Conservation (phyloP, 2,888 invertebrate genomes). For the Drosophila emarginata region DNA sequence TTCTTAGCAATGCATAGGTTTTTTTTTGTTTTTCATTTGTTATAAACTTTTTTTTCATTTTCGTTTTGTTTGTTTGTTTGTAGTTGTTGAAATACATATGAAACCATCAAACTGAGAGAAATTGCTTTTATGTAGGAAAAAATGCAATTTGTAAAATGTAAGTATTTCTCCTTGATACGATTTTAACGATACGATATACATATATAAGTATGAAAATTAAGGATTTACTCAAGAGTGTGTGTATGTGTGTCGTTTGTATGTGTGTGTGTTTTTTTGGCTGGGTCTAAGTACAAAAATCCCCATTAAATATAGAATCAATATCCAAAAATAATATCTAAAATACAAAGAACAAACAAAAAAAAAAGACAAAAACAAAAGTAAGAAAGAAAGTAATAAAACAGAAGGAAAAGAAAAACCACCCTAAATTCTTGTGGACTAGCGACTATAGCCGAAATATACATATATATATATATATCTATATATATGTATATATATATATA, state of each 20-base stretch:
- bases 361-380: slow-evolving; percentile 16
- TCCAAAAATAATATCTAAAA: not conserved
- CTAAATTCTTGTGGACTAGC: slow-evolving; percentile 54
- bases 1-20: slow-evolving; percentile 56
- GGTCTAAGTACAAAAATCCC: slow-evolving; percentile 51
- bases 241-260: slow-evolving; percentile 10
- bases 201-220: slow-evolving; percentile 56
- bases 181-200: slow-evolving; percentile 11
- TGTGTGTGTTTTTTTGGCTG: slow-evolving; percentile 32
- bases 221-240: slow-evolving; percentile 34
- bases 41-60: slow-evolving; percentile 39
- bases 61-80: slow-evolving; percentile 32
- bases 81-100: slow-evolving; percentile 65
- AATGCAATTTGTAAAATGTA: slow-evolving; percentile 73
- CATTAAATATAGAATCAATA: slow-evolving; percentile 11
- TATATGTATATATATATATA: slow-evolving; percentile 21
- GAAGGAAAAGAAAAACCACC: slow-evolving; percentile 22
- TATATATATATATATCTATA: slow-evolving; percentile 25
- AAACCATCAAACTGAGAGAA: slow-evolving; percentile 80
- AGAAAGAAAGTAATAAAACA: slow-evolving; percentile 11
- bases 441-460: slow-evolving; percentile 45
- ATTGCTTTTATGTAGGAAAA: slow-evolving; percentile 69
- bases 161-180: slow-evolving; percentile 46
- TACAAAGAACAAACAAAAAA: slow-evolving; percentile 7
- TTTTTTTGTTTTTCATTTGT: slow-evolving; percentile 31